A percentile compares a stretch with the other conserved stretches of the same genome.
Evolutionary conservation across 2,113 vertebrate genomes (phyloP).

Genomic region (Indicator indicator): DNA sequence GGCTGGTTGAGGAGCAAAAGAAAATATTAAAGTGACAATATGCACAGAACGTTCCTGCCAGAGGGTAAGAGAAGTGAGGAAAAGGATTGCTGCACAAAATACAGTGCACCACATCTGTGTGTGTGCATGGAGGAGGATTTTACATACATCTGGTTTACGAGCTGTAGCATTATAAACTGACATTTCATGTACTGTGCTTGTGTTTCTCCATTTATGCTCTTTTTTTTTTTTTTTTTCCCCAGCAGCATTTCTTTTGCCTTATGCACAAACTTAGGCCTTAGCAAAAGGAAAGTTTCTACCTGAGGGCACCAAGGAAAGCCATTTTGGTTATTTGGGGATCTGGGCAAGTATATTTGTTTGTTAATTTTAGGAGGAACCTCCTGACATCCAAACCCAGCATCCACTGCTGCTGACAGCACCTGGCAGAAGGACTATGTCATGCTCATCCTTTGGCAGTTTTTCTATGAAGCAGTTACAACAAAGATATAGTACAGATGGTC

Average conservation of each 20-base stretch:
- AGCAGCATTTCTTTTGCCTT: background rate
- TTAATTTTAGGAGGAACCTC: background rate
- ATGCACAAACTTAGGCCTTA: background rate
- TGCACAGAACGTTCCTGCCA: background rate
- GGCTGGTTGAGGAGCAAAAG: background rate
- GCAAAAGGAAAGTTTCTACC: background rate
- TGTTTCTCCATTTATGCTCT: background rate
- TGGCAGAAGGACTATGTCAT: slow-evolving; percentile 28
- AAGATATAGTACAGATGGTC: slow-evolving; percentile 4
- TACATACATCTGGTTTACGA: background rate
- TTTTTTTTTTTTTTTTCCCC: background rate
- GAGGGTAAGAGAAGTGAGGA: background rate
- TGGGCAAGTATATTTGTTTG: accelerated
- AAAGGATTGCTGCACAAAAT: background rate
- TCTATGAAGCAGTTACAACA: background rate
- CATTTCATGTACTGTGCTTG: background rate
- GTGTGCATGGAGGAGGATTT: background rate
- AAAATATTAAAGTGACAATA: background rate
- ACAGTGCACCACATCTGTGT: accelerated
- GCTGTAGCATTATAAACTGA: background rate
- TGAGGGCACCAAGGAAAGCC: background rate
- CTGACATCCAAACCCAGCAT: background rate
- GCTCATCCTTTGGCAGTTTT: background rate
- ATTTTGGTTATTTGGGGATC: background rate
- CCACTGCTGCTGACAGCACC: background rate